A percentile compares a stretch with the other conserved stretches of the same genome.
Conservation (phyloP, 2,113 vertebrate genomes). For the Ovis canadensis region DNA sequence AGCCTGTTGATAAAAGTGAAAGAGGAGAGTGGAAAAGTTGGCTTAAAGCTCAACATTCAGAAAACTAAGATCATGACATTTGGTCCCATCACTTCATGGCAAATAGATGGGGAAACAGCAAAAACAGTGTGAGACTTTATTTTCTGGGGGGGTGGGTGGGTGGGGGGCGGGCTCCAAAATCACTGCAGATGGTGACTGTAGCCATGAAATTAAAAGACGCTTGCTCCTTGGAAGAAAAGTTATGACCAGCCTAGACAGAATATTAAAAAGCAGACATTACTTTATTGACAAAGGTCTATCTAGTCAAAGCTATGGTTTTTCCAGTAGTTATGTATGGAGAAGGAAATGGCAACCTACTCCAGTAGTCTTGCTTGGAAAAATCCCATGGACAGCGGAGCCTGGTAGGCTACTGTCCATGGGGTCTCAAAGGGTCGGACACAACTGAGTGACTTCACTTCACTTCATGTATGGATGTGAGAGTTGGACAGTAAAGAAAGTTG, state of each 20-base stretch:
- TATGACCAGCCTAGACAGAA: not conserved
- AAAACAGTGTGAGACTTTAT: not conserved
- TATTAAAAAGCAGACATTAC: not conserved
- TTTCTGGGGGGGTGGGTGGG: not conserved
- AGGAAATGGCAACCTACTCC: too few species aligned
- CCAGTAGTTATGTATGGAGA: not conserved
- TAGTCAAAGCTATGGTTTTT: not conserved
- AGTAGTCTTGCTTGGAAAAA: too few species aligned
- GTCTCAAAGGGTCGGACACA: too few species aligned
- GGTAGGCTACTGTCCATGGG: too few species aligned
- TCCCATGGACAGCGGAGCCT: too few species aligned
- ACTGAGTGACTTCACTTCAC: too few species aligned
- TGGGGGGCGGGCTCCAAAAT: not conserved
- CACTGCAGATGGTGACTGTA: not conserved
- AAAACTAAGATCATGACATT: not conserved
- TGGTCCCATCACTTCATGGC: not conserved
- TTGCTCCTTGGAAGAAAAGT: not conserved
- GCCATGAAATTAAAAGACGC: not conserved
- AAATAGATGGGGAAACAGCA: not conserved
- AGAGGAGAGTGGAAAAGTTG: not conserved
- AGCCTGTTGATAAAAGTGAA: not conserved
- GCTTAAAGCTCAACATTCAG: not conserved
- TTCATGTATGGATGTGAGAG: not conserved
- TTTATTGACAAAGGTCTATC: not conserved
- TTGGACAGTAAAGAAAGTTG: not conserved